Evolutionary conservation across 2,888 invertebrate species (phyloP).

Genomic region (Craniophora ligustri): DNA sequence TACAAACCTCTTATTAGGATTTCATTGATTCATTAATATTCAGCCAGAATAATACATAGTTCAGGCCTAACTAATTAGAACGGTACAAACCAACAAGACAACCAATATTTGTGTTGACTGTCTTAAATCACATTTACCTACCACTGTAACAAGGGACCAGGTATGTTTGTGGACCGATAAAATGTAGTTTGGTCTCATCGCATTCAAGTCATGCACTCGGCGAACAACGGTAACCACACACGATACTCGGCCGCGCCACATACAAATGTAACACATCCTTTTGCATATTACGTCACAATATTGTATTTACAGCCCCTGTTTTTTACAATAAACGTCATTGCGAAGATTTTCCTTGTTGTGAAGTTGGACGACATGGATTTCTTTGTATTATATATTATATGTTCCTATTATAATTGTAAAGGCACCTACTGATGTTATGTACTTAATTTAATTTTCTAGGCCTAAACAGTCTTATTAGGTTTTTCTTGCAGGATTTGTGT

Average conservation of each 20-base stretch:
- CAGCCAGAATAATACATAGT: constrained; percentile 73
- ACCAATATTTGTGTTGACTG: constrained; percentile 84
- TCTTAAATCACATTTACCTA: constrained; percentile 85
- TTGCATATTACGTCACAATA: constrained; percentile 48
- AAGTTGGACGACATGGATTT: neutral
- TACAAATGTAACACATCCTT: constrained; percentile 62
- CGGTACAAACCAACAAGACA: constrained; percentile 73
- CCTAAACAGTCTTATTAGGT: too few species aligned
- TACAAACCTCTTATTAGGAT: constrained; percentile 55
- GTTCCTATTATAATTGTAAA: too few species aligned
- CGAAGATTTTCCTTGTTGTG: neutral
- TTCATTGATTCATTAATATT: constrained; percentile 72
- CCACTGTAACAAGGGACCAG: constrained; percentile 80
- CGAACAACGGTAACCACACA: constrained; percentile 70
- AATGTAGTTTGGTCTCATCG: constrained; percentile 80
- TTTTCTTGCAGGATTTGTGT: too few species aligned
- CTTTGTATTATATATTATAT: too few species aligned
- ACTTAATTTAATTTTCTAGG: too few species aligned
- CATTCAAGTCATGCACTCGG: constrained; percentile 81
- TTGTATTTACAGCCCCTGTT: constrained; percentile 4
- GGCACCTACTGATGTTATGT: too few species aligned
- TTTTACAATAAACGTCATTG: neutral
- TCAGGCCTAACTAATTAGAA: constrained; percentile 78
- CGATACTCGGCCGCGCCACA: constrained; percentile 54
- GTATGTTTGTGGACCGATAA: constrained; percentile 80